Evolutionary conservation across 2,113 vertebrate species (phyloP).

Genomic region (Ctenodactylus gundi): DNA sequence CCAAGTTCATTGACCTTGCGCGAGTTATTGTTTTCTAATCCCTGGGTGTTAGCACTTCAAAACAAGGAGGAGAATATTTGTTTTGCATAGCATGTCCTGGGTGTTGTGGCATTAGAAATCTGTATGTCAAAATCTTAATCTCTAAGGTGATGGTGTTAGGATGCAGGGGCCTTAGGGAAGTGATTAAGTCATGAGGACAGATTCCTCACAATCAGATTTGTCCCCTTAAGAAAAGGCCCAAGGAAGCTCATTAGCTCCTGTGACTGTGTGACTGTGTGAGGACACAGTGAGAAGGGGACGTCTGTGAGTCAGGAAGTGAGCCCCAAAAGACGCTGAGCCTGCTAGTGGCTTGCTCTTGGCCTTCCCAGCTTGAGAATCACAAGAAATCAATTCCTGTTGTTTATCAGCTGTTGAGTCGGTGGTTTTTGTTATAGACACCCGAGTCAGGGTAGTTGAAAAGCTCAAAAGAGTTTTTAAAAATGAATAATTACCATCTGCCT

Average conservation of each 20-base stretch:
- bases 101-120: background rate
- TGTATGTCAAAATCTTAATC: background rate
- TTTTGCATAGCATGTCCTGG: background rate
- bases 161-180: background rate
- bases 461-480: background rate
- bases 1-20: background rate
- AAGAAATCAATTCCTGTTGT: background rate
- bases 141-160: background rate
- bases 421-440: background rate
- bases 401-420: background rate
- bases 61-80: background rate
- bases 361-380: background rate
- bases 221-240: background rate
- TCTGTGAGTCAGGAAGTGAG: background rate
- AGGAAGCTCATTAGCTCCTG: background rate
- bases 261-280: background rate
- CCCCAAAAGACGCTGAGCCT: background rate
- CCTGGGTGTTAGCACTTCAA: background rate
- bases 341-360: background rate
- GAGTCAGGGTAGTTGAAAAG: background rate
- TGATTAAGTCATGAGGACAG: background rate
- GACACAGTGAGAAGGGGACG: background rate
- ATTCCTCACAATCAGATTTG: background rate
- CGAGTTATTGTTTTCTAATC: background rate
- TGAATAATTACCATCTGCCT: background rate